Evolutionary conservation across 2,888 invertebrate genomes (phyloP).

Genomic region (Ichneumoninae sp.): DNA sequence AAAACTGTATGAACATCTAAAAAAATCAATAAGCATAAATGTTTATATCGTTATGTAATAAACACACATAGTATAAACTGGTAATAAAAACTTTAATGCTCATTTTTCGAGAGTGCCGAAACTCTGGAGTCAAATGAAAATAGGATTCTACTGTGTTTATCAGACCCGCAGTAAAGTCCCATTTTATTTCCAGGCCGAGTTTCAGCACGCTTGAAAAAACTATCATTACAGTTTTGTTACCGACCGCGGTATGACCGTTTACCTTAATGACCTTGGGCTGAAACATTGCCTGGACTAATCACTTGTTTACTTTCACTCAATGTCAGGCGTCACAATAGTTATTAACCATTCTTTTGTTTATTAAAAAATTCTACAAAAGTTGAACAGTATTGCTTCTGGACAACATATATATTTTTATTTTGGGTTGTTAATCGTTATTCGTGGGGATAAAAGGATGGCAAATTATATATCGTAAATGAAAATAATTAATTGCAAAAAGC

Average conservation of each 20-base stretch:
- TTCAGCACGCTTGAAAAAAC: no score
- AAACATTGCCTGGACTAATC: neutral
- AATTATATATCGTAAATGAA: neutral
- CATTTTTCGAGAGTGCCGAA: no score
- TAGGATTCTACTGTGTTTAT: no score
- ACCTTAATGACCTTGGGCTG: neutral
- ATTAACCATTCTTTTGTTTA: conserved; percentile 24
- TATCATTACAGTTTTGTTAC: no score
- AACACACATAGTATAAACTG: no score
- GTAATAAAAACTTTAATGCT: no score
- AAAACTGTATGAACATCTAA: no score
- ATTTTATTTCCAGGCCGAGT: no score
- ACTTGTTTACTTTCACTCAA: neutral
- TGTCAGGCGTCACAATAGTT: neutral
- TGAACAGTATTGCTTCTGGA: conserved; percentile 22
- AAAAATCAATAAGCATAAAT: no score
- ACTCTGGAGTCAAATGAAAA: no score
- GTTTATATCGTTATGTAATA: no score
- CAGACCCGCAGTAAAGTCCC: no score
- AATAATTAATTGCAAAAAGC: conserved; percentile 1
- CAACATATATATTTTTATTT: conserved; percentile 16
- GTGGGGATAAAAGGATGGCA: conserved; percentile 7
- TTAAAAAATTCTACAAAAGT: conserved; percentile 34
- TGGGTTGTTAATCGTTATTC: conserved; percentile 23
- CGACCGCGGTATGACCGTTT: neutral